phyloP scores from a whole-genome alignment of 2,888 invertebrate genomes.

The Chrysolina oricalcia region DNA sequence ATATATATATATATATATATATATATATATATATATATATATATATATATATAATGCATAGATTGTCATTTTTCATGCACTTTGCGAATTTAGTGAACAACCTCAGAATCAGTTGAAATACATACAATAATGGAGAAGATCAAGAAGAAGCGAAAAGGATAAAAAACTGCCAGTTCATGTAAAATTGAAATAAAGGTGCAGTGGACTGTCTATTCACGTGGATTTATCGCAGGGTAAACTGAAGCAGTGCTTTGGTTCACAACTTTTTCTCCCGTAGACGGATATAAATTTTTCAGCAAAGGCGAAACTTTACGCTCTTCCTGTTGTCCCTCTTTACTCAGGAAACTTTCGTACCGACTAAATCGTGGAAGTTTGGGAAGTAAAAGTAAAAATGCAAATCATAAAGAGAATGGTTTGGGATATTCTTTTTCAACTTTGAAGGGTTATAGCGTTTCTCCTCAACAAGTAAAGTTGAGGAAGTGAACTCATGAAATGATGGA shows the following conservation, averaged over 20 bases:
- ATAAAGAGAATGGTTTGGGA: neutral
- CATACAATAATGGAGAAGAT: constrained; percentile 1
- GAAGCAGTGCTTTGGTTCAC: constrained; percentile 32
- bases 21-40: too few species aligned
- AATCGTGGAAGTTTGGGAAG: constrained; percentile 13
- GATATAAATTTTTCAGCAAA: constrained; percentile 26
- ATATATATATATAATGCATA: too few species aligned
- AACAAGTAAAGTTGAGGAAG: neutral
- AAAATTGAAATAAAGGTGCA: constrained; percentile 31
- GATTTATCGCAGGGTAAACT: constrained; percentile 33
- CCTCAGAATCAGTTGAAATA: neutral
- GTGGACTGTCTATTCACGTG: constrained; percentile 23
- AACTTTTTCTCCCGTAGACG: constrained; percentile 30
- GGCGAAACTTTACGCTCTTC: constrained; percentile 10
- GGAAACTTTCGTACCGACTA: neutral
- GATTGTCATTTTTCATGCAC: too few species aligned
- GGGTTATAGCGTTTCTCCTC: too few species aligned
- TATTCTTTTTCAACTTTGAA: neutral
- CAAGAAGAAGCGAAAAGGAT: neutral
- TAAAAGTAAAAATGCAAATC: constrained; percentile 13
- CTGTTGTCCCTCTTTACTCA: neutral
- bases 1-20: too few species aligned
- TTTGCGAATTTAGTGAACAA: too few species aligned
- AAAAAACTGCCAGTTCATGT: constrained; percentile 33
- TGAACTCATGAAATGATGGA: too few species aligned